Base-by-base conservation (phyloP, 2,888 invertebrate genomes). In the Linhomoeus sp. region DNA sequence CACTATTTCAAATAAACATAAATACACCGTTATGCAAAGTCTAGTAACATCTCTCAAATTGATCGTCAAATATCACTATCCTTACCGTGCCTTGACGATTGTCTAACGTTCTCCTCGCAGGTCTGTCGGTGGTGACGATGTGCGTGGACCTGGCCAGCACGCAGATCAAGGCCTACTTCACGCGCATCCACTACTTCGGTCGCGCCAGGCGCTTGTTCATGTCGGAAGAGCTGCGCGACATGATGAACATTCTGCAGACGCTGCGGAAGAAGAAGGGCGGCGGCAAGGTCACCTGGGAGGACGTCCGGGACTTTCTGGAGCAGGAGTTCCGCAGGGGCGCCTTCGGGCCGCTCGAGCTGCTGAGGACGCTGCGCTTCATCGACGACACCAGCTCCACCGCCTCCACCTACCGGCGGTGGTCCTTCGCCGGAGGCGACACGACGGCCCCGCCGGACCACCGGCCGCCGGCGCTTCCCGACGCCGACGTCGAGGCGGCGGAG, bases 241-340 rank as follows among this genome's bases (percentile, higher is more conserved):
- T 63, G 50, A 60, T 63, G 25, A 57, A 22, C 5, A 9, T 49
- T 14, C 35, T 49, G 14, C 24, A 46, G 12, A 38, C 47, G 14
- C 41, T 49, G 36, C 20, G 36, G 5, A 33, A 60, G 45, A 54
- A 59, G 51, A 62, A 62, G 49, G 63, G 62, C 48, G 61, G 64
- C 35, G 63, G 63, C 51, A 63, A 63, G 51, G 58, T 61, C 7
- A 63, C 63, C 3, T 64, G 63, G 63, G 61, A 63, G 40, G 63
- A 63, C 49, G 57, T 63, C 9, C 54, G 60, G 12, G 59, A 62
- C 50, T 61, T 62, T 47, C 49, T 63, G 44, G 62, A 64, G 45
- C 29, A 62, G 48, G 61, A 62, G 47, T 50, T 62, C 2, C 55
- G 61, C 19, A 59, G 62, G 47, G 52, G 59, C 25, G 59, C 62